A percentile compares a stretch with the other conserved stretches of the same genome.
Evolutionary conservation across 2,888 invertebrate species (phyloP).

Genomic region (Odontocolon sp.): DNA sequence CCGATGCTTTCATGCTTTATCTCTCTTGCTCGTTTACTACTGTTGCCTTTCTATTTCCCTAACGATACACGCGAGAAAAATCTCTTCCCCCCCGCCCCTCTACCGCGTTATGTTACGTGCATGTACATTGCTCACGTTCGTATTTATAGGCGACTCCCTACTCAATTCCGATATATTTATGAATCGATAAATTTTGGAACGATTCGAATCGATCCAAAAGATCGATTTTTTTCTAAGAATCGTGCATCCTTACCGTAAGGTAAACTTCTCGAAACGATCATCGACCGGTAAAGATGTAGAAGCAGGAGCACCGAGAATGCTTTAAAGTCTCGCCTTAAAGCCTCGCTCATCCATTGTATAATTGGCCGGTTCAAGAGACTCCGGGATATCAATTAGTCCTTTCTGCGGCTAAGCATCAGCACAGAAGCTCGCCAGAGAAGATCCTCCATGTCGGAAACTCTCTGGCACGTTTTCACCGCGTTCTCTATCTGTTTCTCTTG

Average conservation of each 20-base stretch:
- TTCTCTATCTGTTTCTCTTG: slow-evolving; percentile 25
- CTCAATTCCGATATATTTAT: no score
- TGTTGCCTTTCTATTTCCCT: slow-evolving; percentile 7
- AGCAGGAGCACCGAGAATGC: slow-evolving; percentile 31
- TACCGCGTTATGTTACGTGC: not conserved
- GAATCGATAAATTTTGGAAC: no score
- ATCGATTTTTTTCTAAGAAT: slow-evolving; percentile 15
- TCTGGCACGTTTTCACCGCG: slow-evolving; percentile 40
- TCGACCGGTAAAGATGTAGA: slow-evolving; percentile 29
- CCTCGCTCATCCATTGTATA: slow-evolving; percentile 43
- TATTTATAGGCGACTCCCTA: no score
- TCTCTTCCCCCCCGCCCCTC: not conserved
- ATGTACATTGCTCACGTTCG: no score
- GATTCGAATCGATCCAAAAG: no score
- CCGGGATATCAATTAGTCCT: slow-evolving; percentile 59
- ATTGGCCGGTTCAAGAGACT: slow-evolving; percentile 55
- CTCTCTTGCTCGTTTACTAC: slow-evolving; percentile 21
- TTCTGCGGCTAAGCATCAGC: slow-evolving; percentile 55
- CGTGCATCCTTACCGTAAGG: slow-evolving; percentile 12
- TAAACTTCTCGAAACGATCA: slow-evolving; percentile 48
- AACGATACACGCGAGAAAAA: slow-evolving; percentile 25
- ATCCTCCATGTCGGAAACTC: slow-evolving; percentile 47
- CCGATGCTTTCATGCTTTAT: slow-evolving; percentile 18
- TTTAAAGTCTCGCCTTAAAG: slow-evolving; percentile 34
- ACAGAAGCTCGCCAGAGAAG: slow-evolving; percentile 14